Evolutionary conservation across 2,113 vertebrate genomes (phyloP).

Genomic region (Leptosomus discolor): DNA sequence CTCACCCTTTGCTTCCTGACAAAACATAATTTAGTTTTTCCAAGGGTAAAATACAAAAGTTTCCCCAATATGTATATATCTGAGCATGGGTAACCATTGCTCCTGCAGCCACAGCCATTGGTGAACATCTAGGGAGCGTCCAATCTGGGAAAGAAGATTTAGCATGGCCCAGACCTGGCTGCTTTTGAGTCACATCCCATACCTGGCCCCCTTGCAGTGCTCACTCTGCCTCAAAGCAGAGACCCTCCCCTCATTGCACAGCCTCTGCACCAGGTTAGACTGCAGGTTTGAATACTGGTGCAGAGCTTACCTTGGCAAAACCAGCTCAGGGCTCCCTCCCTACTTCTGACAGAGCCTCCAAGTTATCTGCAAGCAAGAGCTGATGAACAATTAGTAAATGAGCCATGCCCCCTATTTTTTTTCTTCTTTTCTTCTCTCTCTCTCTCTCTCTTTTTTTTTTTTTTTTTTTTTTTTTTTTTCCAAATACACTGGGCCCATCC

Average conservation of each 20-base stretch:
- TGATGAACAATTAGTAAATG: not conserved
- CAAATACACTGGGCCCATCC: not conserved
- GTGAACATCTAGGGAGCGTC: no score
- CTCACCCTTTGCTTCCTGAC: not conserved
- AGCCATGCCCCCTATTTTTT: not conserved
- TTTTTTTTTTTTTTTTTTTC: not conserved
- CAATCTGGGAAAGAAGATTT: not conserved
- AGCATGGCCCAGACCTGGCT: no score
- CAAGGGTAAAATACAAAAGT: not conserved
- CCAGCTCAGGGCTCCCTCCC: not conserved
- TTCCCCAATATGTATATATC: not conserved
- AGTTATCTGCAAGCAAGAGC: not conserved
- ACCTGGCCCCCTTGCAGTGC: fast-evolving
- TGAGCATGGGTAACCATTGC: not conserved
- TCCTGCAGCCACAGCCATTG: not conserved
- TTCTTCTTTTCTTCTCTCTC: not conserved
- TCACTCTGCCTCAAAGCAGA: not conserved
- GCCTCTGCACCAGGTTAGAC: fast-evolving
- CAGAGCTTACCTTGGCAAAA: not conserved
- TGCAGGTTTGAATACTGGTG: fast-evolving
- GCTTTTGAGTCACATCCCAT: not conserved
- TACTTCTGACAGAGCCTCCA: not conserved
- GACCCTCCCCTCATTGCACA: no score
- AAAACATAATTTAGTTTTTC: not conserved
- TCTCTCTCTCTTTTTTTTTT: no score